A percentile compares a stretch with the other conserved stretches of the same genome.
Conservation (phyloP, 2,797 vertebrate species). For the Acrossocheilus wenchowensis region DNA sequence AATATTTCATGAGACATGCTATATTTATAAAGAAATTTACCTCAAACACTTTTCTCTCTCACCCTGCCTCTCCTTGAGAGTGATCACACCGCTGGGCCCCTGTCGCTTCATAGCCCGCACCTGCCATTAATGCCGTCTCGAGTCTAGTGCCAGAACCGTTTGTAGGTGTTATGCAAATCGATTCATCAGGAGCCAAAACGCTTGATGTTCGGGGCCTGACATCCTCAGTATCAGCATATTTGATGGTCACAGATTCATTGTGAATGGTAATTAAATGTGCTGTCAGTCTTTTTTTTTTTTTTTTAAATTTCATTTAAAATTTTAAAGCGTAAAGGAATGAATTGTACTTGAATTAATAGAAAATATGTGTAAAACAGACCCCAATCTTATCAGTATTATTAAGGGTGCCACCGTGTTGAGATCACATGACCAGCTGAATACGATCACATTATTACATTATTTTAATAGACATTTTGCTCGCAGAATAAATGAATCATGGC, state of each 20-base stretch:
- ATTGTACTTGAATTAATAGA: neutral
- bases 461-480: neutral
- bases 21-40: slow-evolving; percentile 66
- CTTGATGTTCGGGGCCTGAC: slow-evolving; percentile 15
- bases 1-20: slow-evolving; percentile 64
- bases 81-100: slow-evolving; percentile 6
- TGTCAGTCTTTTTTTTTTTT: neutral
- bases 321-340: neutral
- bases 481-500: neutral
- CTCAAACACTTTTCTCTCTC: slow-evolving; percentile 52
- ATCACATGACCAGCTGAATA: neutral
- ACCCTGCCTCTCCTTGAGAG: slow-evolving; percentile 24
- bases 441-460: slow-evolving; percentile 1
- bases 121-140: slow-evolving; percentile 33
- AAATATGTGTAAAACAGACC: neutral
- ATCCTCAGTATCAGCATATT: slow-evolving; percentile 12
- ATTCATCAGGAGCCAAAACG: slow-evolving; percentile 23
- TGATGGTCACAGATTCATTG: slow-evolving; percentile 17
- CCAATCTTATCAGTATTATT: neutral
- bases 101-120: slow-evolving; percentile 19
- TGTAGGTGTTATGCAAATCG: slow-evolving; percentile 35
- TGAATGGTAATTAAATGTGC: slow-evolving; percentile 24
- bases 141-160: slow-evolving; percentile 12
- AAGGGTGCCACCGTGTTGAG: neutral
- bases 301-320: neutral